Conservation (phyloP, 2,888 invertebrate species). For the Heliconius erato region DNA sequence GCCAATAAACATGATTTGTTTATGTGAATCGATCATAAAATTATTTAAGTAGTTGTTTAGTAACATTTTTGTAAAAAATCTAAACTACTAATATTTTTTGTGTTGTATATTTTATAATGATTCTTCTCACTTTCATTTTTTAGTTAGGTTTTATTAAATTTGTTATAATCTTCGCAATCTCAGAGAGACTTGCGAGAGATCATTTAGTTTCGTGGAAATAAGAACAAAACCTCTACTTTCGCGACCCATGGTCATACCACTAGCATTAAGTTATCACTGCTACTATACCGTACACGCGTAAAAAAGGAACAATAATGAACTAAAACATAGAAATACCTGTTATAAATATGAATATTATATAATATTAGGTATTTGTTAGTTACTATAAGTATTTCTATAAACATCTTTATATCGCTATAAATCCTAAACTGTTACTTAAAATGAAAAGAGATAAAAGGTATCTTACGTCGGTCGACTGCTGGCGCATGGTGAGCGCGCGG, state of each 20-base stretch:
- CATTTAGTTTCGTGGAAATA: not conserved
- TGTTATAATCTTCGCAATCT: no score
- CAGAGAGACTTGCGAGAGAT: no score
- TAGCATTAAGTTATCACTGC: not conserved
- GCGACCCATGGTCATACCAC: not conserved
- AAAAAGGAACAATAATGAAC: not conserved
- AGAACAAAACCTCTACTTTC: not conserved
- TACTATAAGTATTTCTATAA: not conserved
- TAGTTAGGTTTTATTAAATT: no score
- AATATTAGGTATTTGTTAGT: no score
- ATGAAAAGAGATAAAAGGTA: not conserved
- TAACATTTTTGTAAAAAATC: no score
- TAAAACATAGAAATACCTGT: not conserved
- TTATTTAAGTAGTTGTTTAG: no score
- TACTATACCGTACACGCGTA: not conserved
- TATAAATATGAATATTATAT: not conserved
- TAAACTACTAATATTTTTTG: no score
- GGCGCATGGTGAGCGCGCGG: conserved; percentile 82
- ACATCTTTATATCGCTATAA: not conserved
- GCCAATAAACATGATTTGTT: no score
- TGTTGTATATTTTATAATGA: no score
- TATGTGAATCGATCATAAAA: no score
- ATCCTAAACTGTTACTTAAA: not conserved
- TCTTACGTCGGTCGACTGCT: conserved; percentile 82
- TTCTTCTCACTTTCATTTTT: no score